Evolutionary conservation across 2,113 vertebrate species (phyloP), one percentile per base, ranked within the genome.

Genomic region (Protobothrops flavoviridis): DNA sequence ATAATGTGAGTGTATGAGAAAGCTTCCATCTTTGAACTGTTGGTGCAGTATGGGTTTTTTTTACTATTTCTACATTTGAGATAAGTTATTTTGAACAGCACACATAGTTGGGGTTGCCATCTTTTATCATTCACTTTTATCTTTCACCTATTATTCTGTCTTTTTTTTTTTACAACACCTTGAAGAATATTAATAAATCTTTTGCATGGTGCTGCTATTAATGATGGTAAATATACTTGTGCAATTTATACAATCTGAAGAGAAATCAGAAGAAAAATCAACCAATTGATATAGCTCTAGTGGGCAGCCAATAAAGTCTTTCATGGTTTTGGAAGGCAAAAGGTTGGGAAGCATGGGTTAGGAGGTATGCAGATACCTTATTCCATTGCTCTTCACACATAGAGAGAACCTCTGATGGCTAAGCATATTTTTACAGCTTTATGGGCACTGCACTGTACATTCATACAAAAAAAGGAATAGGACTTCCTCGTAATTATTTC

Each of bases 81-180:
- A 6, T 17, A 15, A 48, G 43, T 15, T n/a, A 29, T 8, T 50
- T 43, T 64, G 33, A 12, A 0, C 88, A 61, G 69, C 85, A 29
- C 48, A 1, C 0, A 21, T 48, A 3, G 61, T 0, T 10, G 0
- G 0, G 33, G 33, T 56, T 56, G 52, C 23, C 12, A 48, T 87
- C 24, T 91, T 91, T 48, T 91, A 55, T 74, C 24, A 17, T 56
- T 10, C 23, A 26, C 24, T 15, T 39, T 48, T 90, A 45, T 81
- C 17, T n/a, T 86, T 23, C 26, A 33, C 13, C 2, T 33, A 56
- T 20, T 29, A 8, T 56, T 74, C 2, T 29, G n/a, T 6, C n/a
- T 5, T n/a, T 61, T 48, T 61, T 48, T 91, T 88, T 55, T 88
- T 39, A 69, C 21, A 88, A 59, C 13, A 5, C 0, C 43, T 23